These are phyloP conservation scores for Tetramorium bicarinatum DNA, from an alignment of 2,888 invertebrate species.

Conservation along the genomic window DNA sequence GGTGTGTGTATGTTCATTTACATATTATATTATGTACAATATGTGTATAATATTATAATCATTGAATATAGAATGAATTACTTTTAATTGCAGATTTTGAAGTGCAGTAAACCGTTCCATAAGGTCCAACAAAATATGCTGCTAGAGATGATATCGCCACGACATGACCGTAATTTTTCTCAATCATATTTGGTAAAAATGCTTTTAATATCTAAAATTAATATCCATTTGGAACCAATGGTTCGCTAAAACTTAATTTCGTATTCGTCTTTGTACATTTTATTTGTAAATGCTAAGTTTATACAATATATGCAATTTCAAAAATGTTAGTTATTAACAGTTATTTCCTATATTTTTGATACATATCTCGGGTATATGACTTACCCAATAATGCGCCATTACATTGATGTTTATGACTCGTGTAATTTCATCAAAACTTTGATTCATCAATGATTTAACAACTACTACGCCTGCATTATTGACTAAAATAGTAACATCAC, in stretches of 20 bases:
- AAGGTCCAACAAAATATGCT: neutral
- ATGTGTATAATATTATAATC: too few relatives aligned
- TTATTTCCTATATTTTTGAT: neutral
- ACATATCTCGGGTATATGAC: constrained; percentile 68
- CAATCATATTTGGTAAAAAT: constrained; percentile 18
- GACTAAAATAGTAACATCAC: constrained; percentile 92
- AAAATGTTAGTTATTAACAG: neutral
- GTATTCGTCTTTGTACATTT: neutral
- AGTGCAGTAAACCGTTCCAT: neutral
- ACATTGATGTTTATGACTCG: constrained; percentile 92
- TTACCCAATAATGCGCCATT: constrained; percentile 93
- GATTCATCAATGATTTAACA: constrained; percentile 90
- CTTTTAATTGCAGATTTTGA: neutral
- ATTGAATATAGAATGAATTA: neutral
- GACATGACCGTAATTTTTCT: constrained; percentile 20
- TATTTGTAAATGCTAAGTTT: neutral
- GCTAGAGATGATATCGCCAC: neutral
- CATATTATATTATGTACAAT: neutral
- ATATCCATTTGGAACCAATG: neutral
- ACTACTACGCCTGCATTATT: constrained; percentile 97
- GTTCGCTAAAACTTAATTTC: neutral
- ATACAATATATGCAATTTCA: neutral
- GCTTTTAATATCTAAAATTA: constrained; percentile 8
- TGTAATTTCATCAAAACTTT: constrained; percentile 90
- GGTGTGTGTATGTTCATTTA: too few relatives aligned